These are phyloP conservation scores for Cenopis cana DNA, from an alignment of 2,888 invertebrate genomes.

Conservation along the genomic window DNA sequence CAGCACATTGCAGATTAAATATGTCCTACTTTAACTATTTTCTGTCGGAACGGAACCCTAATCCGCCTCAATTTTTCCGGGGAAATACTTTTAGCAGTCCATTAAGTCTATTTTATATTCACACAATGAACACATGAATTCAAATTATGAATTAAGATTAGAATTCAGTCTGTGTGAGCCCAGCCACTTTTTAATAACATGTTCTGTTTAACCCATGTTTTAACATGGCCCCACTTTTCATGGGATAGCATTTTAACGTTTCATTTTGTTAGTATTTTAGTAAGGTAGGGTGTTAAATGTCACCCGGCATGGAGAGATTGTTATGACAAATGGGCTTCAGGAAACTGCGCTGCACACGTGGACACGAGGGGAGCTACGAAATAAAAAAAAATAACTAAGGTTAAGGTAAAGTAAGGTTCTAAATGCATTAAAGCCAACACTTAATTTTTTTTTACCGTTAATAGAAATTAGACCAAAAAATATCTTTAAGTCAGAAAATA, in stretches of 20 bases:
- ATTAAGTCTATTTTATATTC: constrained; percentile 47
- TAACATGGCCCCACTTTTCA: background rate
- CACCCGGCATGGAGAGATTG: constrained; percentile 48
- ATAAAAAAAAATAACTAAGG: background rate
- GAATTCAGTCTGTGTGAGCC: too few relatives aligned
- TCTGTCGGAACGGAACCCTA: constrained; percentile 9
- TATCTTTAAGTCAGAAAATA: too few relatives aligned
- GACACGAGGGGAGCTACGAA: background rate
- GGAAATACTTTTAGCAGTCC: constrained; percentile 46
- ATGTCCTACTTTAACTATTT: background rate
- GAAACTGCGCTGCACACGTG: constrained; percentile 34
- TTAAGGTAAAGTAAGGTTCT: too few relatives aligned
- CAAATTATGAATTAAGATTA: too few relatives aligned
- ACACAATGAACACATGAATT: constrained; percentile 4
- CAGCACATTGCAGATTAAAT: background rate
- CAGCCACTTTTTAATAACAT: too few relatives aligned
- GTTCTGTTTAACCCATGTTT: background rate
- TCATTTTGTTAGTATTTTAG: constrained; percentile 25
- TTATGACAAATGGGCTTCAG: constrained; percentile 47
- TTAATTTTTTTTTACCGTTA: too few relatives aligned
- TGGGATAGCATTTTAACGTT: background rate
- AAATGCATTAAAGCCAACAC: too few relatives aligned
- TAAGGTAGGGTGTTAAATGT: constrained; percentile 43
- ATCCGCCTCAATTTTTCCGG: constrained; percentile 36
- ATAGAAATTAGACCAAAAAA: too few relatives aligned